Base-by-base conservation (phyloP, 2,888 invertebrate species). In the Rotaria sp. region DNA sequence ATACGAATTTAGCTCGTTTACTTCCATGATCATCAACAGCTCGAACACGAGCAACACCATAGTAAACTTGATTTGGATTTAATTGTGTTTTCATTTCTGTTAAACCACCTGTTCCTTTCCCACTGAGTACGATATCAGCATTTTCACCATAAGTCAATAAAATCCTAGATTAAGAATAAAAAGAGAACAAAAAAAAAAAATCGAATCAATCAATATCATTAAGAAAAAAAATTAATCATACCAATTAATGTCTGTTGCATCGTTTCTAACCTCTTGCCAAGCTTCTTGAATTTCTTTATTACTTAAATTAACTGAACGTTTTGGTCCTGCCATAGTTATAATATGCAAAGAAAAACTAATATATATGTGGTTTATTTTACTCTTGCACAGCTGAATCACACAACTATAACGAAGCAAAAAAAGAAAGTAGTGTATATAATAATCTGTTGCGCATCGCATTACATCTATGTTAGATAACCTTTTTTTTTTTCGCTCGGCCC, bases 11-110 rank as follows among this genome's bases (percentile, higher is more conserved):
- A 21, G 80, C 80, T 38, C 80, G 41, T 80, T 80, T 80, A 80
- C 80, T 80, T n/a, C 80, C 80, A n/a, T 80, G 80, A 80, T 80
- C 80, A 45, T 80, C 80, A 80, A 80, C 80, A 45, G 80, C 80
- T 8, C 80, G 80, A 45, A 80, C 80, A 45, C 80, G 80, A 4
- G 15, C 45, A 45, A 80, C 80, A n/a, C 80, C 80, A 80, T 38
- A 80, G 24, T 45, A 45, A 45, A 80, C 45, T 80, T 80, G 41
- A 80, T 45, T 45, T 10, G 26, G 21, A n/a, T 80, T 45, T 35
- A 80, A 26, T 45, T 80, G 80, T 45, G 41, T n/a, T 80, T 80
- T 80, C 41, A 80, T 41, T 80, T 80, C 80, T 24, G 24, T n/a
- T 26, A 80, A 80, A 80, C 80, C 45, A n/a, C 80, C 80, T 45